Conservation (phyloP, 2,113 vertebrate genomes). For the Myotis yumanensis region DNA sequence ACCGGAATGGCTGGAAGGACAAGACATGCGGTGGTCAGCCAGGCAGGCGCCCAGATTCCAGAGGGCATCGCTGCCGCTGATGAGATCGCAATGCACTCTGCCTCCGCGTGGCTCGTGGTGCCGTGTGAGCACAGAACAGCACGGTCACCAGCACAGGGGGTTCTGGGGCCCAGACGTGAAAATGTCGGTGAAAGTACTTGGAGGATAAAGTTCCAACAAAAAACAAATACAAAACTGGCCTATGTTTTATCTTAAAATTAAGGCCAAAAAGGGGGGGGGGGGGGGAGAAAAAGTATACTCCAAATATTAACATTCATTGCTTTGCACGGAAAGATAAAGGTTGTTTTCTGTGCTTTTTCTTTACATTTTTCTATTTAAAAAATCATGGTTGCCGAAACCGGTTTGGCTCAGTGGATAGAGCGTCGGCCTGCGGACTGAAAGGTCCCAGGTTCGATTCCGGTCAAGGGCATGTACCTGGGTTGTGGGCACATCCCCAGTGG, state of each 20-base stretch:
- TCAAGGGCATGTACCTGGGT: too few species aligned
- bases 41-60: not conserved
- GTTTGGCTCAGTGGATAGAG: too few species aligned
- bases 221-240: not conserved
- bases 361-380: not conserved
- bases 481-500: too few species aligned
- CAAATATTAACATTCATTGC: not conserved
- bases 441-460: too few species aligned
- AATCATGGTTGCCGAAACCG: not conserved
- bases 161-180: not conserved
- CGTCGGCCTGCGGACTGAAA: too few species aligned
- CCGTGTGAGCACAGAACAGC: fast-evolving
- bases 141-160: fast-evolving
- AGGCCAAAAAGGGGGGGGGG: not conserved
- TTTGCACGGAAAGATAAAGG: not conserved
- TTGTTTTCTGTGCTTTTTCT: not conserved
- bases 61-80: not conserved
- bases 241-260: not conserved
- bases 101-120: not conserved
- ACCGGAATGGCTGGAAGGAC: slow-evolving; percentile 48
- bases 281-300: not conserved
- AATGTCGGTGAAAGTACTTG: fast-evolving
- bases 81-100: too few species aligned
- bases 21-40: not conserved
- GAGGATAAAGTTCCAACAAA: not conserved